phyloP scores from a whole-genome alignment of 2,797 vertebrate species.

The Scleropages formosus region DNA sequence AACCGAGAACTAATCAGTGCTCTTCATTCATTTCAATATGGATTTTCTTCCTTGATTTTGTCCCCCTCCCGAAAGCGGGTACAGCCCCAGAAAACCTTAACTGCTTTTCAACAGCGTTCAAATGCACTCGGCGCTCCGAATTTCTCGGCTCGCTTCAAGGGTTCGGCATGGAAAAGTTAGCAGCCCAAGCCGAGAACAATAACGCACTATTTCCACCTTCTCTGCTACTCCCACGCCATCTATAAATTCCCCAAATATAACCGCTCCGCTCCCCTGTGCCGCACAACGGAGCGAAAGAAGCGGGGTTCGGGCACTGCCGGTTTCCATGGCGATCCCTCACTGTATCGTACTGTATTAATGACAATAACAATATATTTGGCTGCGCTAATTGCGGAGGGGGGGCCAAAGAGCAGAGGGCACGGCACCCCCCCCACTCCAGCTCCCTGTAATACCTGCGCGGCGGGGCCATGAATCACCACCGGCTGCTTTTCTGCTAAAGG shows the following conservation, averaged over 20 bases:
- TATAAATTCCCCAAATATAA: not conserved
- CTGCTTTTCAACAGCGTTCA: not conserved
- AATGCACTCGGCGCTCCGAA: not conserved
- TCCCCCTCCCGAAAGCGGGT: not conserved
- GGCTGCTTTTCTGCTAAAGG: conserved; percentile 7
- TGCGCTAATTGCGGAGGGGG: conserved; percentile 26
- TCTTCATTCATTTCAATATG: not conserved
- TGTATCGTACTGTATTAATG: conserved; percentile 13
- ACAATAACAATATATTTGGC: conserved; percentile 30
- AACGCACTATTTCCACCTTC: not conserved
- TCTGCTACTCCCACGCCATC: not conserved
- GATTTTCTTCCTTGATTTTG: not conserved
- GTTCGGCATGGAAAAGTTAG: not conserved
- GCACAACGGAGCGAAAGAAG: not conserved
- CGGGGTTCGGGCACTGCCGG: not conserved
- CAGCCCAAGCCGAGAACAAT: not conserved
- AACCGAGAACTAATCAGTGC: not conserved
- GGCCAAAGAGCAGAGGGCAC: conserved; percentile 15
- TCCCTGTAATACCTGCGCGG: conserved; percentile 24
- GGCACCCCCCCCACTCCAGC: not conserved
- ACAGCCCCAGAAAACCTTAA: not conserved
- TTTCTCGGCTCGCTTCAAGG: not conserved
- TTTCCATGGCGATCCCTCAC: conserved; percentile 1
- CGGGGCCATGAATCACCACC: conserved; percentile 22
- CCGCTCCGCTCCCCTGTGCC: not conserved